Base-by-base conservation (phyloP, 2,797 vertebrate species). In the Lepidocolaptes lacrymiger region DNA sequence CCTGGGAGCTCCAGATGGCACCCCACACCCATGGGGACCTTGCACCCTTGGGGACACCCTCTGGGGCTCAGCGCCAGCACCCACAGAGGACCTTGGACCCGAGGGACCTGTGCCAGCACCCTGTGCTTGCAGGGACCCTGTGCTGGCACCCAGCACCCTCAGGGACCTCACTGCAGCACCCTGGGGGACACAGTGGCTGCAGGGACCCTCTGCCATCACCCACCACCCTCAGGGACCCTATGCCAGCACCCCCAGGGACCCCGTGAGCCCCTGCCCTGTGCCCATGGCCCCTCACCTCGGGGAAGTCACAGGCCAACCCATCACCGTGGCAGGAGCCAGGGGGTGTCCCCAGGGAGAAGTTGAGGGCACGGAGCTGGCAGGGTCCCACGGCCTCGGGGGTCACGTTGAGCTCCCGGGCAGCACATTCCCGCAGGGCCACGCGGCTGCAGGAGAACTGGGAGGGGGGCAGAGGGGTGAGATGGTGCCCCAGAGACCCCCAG, bases 401-500 rank as follows among this genome's bases (percentile, higher is more conserved):
- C 73, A 98, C 91, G 88, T 99, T 99, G 96, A 99, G 98, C 97
- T 98, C 98, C 19, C 93, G 97, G 10, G 98, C 98, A 1, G 98
- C 98, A 7, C 99, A 99, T 54, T 98, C 98, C 74, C 82, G 95
- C 93, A 99, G 97, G 73, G 98, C 97, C 91, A 97, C 98, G 44
- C 98, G 98, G 97, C 99, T 98, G 96, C 99, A 99, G 97, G 98
- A 97, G 93, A 99, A 99, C 99, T 99, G 41, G 41, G 41, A 41
- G 94, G n/a, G 74, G 80, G 84, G 26, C 26, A 52, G 54, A 10
- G 28, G 82, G 73, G 52, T 67, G 48, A 79, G 44, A 5, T 0
- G 1, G 43, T 36, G 52, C 17, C 36, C 41, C 28, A 1, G 1
- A 4, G 2, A 0, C 24, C 69, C 16, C 28, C 9, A 59, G 7